These are phyloP conservation scores for Ciconia stormi DNA, from an alignment of 2,113 vertebrate species.

Conservation along the genomic window DNA sequence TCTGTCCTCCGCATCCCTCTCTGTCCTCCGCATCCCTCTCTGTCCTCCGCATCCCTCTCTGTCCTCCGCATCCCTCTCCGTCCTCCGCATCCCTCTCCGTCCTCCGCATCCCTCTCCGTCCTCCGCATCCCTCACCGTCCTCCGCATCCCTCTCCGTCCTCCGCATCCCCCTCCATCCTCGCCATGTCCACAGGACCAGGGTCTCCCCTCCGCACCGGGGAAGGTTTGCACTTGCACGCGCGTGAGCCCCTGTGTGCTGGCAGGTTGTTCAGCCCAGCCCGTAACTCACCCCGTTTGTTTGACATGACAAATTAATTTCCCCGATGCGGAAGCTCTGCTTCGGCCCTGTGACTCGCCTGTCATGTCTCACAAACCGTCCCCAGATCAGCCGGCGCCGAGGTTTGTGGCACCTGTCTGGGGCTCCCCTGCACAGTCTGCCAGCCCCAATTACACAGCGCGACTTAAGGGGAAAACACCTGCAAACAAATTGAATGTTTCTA, in stretches of 20 bases:
- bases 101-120: accelerated
- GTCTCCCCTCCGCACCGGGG: accelerated
- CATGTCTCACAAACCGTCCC: background rate
- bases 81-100: accelerated
- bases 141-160: background rate
- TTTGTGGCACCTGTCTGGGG: background rate
- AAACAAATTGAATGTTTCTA: constrained; percentile 60
- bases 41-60: accelerated
- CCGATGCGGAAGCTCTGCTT: background rate
- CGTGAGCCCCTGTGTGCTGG: background rate
- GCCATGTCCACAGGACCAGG: accelerated
- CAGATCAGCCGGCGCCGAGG: accelerated
- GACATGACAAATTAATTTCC: background rate
- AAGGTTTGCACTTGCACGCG: accelerated
- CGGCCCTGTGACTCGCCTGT: background rate
- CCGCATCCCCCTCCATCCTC: background rate
- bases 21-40: no score
- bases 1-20: no score
- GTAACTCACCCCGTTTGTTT: accelerated
- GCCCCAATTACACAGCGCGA: background rate
- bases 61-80: no score
- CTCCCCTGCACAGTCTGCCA: background rate
- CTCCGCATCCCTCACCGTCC: background rate
- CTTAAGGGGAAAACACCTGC: constrained; percentile 55
- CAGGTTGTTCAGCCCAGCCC: background rate